These are phyloP conservation scores for Ctenopoma kingsleyae DNA, from an alignment of 2,797 vertebrate genomes.

Conservation along the genomic window DNA sequence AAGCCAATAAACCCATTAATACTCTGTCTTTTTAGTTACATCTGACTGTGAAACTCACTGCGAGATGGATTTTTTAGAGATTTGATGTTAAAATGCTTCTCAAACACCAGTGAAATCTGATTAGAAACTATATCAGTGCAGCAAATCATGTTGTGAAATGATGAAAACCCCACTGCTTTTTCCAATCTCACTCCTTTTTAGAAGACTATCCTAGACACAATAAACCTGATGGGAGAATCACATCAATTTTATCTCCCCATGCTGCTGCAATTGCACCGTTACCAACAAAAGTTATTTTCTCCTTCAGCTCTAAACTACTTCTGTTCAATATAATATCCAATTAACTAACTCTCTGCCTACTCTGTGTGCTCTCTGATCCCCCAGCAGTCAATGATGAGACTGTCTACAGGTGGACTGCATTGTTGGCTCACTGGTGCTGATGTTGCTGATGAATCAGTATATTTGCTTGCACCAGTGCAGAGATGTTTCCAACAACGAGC, in stretches of 20 bases:
- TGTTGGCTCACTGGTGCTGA: conserved; percentile 45
- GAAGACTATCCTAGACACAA: conserved; percentile 58
- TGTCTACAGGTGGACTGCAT: conserved; percentile 46
- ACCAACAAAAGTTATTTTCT: conserved; percentile 69
- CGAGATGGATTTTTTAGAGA: conserved; percentile 18
- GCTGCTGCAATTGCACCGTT: conserved; percentile 45
- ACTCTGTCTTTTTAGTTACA: conserved; percentile 12
- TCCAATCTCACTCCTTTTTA: conserved; percentile 65
- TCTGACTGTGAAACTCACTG: conserved; percentile 30
- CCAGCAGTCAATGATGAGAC: conserved; percentile 55
- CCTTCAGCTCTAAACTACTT: conserved; percentile 62
- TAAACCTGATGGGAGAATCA: conserved; percentile 69
- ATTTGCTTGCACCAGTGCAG: conserved; percentile 38
- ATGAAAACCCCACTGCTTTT: conserved; percentile 65
- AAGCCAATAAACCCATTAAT: conserved; percentile 23
- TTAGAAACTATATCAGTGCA: conserved; percentile 57
- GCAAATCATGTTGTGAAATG: conserved; percentile 62
- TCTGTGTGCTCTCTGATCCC: conserved; percentile 41
- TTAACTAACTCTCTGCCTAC: conserved; percentile 58
- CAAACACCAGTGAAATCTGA: conserved; percentile 58
- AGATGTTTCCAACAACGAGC: conserved; percentile 29
- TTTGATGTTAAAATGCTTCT: conserved; percentile 51
- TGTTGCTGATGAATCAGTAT: conserved; percentile 63
- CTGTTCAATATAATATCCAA: conserved; percentile 75
- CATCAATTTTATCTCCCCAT: conserved; percentile 66